Percentiles rank a stretch among this genome's conserved stretches.
These are phyloP conservation scores for Stigmatopora argus DNA, from an alignment of 2,113 vertebrate genomes.

Conservation along the genomic window DNA sequence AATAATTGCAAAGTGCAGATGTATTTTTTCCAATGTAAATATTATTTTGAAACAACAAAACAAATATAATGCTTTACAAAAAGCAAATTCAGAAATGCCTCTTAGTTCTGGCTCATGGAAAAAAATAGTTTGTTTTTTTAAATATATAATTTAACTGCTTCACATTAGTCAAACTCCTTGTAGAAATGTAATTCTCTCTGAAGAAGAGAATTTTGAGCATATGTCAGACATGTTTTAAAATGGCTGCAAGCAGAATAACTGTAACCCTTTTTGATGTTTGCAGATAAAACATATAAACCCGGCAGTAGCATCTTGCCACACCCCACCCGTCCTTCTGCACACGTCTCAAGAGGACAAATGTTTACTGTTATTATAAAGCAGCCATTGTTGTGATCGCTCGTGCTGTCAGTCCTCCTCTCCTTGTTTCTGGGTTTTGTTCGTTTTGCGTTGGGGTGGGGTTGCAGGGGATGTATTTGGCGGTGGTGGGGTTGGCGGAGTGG, in stretches of 20 bases:
- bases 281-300: constrained; percentile 27
- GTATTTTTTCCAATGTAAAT: neutral
- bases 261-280: constrained; percentile 27
- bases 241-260: constrained; percentile 21
- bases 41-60: neutral
- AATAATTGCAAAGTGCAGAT: too few relatives aligned
- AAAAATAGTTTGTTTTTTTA: neutral
- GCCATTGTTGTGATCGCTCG: constrained; percentile 73
- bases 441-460: constrained; percentile 51
- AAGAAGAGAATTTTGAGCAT: constrained; percentile 23
- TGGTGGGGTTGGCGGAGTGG: constrained; percentile 33
- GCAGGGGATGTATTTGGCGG: constrained; percentile 22
- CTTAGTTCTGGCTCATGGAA: neutral
- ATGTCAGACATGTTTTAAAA: constrained; percentile 30
- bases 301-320: constrained; percentile 30
- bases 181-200: constrained; percentile 25
- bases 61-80: neutral
- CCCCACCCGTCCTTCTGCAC: constrained; percentile 50
- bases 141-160: neutral
- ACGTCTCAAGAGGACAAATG: constrained; percentile 68
- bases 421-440: constrained; percentile 67
- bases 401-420: constrained; percentile 58
- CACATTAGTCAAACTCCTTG: constrained; percentile 6
- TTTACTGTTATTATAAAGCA: constrained; percentile 75
- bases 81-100: neutral